Evolutionary conservation across 2,888 invertebrate genomes (phyloP), one percentile per base, ranked within the genome.

Genomic region (Pterobdella sp.): DNA sequence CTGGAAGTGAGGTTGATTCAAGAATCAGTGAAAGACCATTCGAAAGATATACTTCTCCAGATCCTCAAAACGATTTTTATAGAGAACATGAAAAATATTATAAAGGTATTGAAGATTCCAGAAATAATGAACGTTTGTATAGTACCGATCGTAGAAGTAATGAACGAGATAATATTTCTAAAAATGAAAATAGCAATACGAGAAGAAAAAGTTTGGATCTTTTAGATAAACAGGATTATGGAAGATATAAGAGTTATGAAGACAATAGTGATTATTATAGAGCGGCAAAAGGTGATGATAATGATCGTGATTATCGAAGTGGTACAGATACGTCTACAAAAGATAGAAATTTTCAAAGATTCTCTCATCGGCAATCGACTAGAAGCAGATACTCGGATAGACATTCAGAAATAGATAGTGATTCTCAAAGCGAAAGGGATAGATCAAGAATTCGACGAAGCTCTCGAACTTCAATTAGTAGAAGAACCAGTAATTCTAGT

Each of bases 241-340:
- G n/a, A n/a, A n/a, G n/a, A n/a, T n/a, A n/a, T n/a, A n/a, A n/a
- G n/a, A n/a, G n/a, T n/a, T n/a, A n/a, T n/a, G n/a, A n/a, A n/a
- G n/a, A n/a, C n/a, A n/a, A n/a, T n/a, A n/a, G n/a, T n/a, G n/a
- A n/a, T n/a, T n/a, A n/a, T n/a, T n/a, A n/a, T n/a, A n/a, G n/a
- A n/a, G n/a, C n/a, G n/a, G n/a, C n/a, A n/a, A n/a, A n/a, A n/a
- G 49, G 49, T 42, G 49, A 42, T 42, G 49, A 42, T 42, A 42
- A 42, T 42, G 49, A 42, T 42, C 10, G 10, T 42, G 10, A 42
- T 7, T 42, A 42, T 42, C 7, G 22, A 42, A 42, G 49, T n/a
- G n/a, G n/a, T n/a, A n/a, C n/a, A n/a, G n/a, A n/a, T n/a, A n/a
- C n/a, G n/a, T n/a, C n/a, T n/a, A n/a, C n/a, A n/a, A n/a, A n/a